Conservation (phyloP, 2,888 invertebrate species). For the Hirtodrosophila histrioides region DNA sequence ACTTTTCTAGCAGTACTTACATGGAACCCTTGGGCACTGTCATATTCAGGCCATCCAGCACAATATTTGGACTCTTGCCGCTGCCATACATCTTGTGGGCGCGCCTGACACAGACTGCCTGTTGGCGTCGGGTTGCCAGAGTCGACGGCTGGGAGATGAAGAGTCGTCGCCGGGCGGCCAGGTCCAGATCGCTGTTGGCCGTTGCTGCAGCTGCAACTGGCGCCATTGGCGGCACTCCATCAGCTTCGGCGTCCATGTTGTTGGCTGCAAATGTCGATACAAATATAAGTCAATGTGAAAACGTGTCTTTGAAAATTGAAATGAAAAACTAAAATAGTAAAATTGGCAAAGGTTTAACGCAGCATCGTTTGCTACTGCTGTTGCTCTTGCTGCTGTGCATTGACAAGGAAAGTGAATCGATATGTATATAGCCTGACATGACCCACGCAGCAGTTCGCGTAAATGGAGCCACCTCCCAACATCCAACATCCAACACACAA, state of each 20-base stretch:
- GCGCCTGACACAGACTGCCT: constrained; percentile 93
- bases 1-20: constrained; percentile 86
- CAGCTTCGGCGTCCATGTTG: constrained; percentile 83
- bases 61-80: constrained; percentile 90
- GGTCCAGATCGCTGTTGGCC: constrained; percentile 84
- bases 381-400: constrained; percentile 42
- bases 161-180: constrained; percentile 85
- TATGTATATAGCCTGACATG: constrained; percentile 36
- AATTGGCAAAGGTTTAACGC: constrained; percentile 56
- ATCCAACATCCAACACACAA: too few species aligned
- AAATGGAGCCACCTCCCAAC: constrained; percentile 41
- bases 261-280: constrained; percentile 32
- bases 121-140: constrained; percentile 89
- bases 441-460: constrained; percentile 50
- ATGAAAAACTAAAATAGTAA: constrained; percentile 41
- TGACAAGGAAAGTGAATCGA: constrained; percentile 73
- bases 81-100: constrained; percentile 94
- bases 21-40: constrained; percentile 95
- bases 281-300: constrained; percentile 40
- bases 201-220: constrained; percentile 64
- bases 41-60: constrained; percentile 95
- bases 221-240: constrained; percentile 82
- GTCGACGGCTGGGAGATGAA: constrained; percentile 89
- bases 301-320: constrained; percentile 41
- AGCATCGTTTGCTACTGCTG: constrained; percentile 27